Conservation (phyloP, 1,140 invertebrate species). For the Trichonephila clavata region DNA sequence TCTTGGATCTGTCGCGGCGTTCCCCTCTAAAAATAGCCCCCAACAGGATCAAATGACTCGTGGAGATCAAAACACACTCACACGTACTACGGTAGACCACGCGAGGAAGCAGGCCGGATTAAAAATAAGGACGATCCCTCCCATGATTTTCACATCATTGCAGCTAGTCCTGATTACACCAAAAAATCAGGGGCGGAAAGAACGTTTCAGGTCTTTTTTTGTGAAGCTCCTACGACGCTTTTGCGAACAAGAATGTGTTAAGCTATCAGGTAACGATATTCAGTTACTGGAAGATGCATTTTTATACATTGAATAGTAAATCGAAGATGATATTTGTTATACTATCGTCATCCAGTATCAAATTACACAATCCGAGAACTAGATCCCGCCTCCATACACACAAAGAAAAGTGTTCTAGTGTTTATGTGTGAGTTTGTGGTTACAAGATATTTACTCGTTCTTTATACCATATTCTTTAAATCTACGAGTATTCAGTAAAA, state of each 20-base stretch:
- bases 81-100: conserved; percentile 37
- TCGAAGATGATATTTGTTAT: too few species aligned
- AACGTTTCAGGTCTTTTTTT: neutral
- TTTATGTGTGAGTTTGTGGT: too few species aligned
- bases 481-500: too few species aligned
- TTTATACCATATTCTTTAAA: too few species aligned
- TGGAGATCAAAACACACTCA: conserved; percentile 66
- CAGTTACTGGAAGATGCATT: too few species aligned
- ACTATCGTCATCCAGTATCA: too few species aligned
- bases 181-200: neutral
- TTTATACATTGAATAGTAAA: too few species aligned
- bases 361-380: too few species aligned
- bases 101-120: conserved; percentile 31
- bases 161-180: neutral
- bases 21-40: conserved; percentile 60
- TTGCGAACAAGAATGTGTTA: neutral
- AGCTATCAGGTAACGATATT: neutral
- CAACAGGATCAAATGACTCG: conserved; percentile 53
- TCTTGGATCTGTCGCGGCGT: conserved; percentile 49
- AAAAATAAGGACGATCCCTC: conserved; percentile 23
- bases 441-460: too few species aligned
- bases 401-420: too few species aligned
- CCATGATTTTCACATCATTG: conserved; percentile 18
- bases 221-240: neutral
- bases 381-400: too few species aligned